Percentiles rank a stretch among this genome's conserved stretches.
phyloP scores from a whole-genome alignment of 2,113 vertebrate genomes.

The Athene noctua region DNA sequence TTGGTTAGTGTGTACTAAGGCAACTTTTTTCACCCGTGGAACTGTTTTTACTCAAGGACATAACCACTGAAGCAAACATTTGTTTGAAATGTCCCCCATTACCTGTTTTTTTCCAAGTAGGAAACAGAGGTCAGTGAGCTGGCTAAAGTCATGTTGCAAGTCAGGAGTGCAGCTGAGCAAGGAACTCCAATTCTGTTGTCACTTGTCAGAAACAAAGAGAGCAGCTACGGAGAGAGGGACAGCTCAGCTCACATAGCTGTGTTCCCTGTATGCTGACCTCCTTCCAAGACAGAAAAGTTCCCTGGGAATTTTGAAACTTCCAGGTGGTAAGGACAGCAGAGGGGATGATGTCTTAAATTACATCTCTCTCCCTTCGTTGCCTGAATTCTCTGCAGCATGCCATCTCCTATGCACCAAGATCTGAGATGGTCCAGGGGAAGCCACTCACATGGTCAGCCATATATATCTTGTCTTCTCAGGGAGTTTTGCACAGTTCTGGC shows the following conservation, averaged over 20 bases:
- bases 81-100: background rate
- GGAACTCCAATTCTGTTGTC: background rate
- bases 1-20: background rate
- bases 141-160: background rate
- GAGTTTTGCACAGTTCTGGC: background rate
- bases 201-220: background rate
- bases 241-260: background rate
- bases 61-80: rapidly evolving
- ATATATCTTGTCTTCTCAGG: background rate
- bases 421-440: background rate
- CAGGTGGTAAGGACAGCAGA: rapidly evolving
- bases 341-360: background rate
- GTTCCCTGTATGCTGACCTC: rapidly evolving
- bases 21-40: too few species aligned
- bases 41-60: background rate
- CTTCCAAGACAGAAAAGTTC: background rate
- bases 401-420: background rate
- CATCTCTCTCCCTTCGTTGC: background rate
- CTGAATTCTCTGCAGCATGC: background rate
- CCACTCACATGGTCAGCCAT: background rate
- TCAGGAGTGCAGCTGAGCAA: background rate
- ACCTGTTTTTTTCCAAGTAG: background rate
- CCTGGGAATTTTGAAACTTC: background rate
- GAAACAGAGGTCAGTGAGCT: background rate
- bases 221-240: rapidly evolving